Base-by-base conservation (phyloP, 2,888 invertebrate genomes). In the Scrobipalpa atriplicella region DNA sequence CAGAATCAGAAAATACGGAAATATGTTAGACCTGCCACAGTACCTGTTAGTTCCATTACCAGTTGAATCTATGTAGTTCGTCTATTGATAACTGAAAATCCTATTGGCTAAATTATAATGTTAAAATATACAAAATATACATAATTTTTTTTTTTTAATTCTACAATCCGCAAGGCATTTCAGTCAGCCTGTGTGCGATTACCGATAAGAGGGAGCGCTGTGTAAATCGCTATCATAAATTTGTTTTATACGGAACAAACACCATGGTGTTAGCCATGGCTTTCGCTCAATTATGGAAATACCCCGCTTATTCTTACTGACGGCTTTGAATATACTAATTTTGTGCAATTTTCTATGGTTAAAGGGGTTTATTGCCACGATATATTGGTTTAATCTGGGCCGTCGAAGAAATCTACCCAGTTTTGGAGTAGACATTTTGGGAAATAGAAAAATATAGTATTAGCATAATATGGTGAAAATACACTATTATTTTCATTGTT, bases 181-280 rank as follows among this genome's bases (percentile, higher is more conserved):
- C n/a, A n/a, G n/a, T n/a, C n/a, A n/a, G n/a, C n/a, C n/a, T 56
- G 54, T 56, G 54, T 11, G 54, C 54, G 58, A 58, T 58, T 38
- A 58, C 63, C 69, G 67, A 69, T 67, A 67, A 68, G 70, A 70
- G 75, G 75, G 74, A 72, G 74, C 74, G 73, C 75, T 71, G 72
- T 77, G 77, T 78, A 79, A 79, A 79, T 80, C 75, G 79, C 70
- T 67, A 67, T 72, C 73, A 76, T 75, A 78, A 78, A 79, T 78
- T 77, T 72, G 71, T 73, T 73, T 67, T 71, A 65, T 69, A 67
- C 71, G 72, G 72, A 75, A 77, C 75, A 75, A 78, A 78, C 76
- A 75, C 73, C 70, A 72, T 73, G 76, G 75, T 77, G 73, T 73
- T 70, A 68, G 75, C 73, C 70, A 72, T 73, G 76, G 75, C 78